Percentiles rank a stretch among this genome's conserved stretches.
These are phyloP conservation scores for Pantherophis vulpinus DNA, from an alignment of 2,797 vertebrate genomes.

Conservation along the genomic window DNA sequence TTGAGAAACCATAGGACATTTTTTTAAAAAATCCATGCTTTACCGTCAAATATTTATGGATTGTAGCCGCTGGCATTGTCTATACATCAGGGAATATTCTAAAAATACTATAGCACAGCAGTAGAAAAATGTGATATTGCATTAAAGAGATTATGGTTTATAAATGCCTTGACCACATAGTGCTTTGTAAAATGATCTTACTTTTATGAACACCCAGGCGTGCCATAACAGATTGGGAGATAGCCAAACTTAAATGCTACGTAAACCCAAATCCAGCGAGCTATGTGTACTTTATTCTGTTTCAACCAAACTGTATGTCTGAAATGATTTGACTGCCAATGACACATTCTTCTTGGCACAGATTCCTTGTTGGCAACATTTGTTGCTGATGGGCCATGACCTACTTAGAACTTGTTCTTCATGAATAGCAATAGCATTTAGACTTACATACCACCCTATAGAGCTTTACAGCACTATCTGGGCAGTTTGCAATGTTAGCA, in stretches of 20 bases:
- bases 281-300: background rate
- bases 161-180: background rate
- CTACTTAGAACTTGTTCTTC: background rate
- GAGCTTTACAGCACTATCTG: background rate
- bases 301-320: background rate
- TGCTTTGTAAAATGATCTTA: slow-evolving; percentile 3
- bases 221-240: background rate
- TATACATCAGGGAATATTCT: background rate
- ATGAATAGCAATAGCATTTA: background rate
- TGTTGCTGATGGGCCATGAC: background rate
- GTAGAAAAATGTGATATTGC: background rate
- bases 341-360: background rate
- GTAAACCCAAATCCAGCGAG: background rate
- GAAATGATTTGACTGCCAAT: background rate
- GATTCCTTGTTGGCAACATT: background rate
- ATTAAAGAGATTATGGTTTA: background rate
- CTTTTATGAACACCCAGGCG: background rate
- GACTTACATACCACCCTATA: background rate
- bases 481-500: background rate
- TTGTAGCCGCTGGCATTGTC: background rate
- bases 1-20: background rate
- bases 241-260: background rate
- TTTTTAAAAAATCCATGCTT: background rate
- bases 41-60: background rate
- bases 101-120: background rate